Evolutionary conservation across 1,140 invertebrate species (phyloP), one percentile per base, ranked within the genome.

Genomic region (Sogatella furcifera): DNA sequence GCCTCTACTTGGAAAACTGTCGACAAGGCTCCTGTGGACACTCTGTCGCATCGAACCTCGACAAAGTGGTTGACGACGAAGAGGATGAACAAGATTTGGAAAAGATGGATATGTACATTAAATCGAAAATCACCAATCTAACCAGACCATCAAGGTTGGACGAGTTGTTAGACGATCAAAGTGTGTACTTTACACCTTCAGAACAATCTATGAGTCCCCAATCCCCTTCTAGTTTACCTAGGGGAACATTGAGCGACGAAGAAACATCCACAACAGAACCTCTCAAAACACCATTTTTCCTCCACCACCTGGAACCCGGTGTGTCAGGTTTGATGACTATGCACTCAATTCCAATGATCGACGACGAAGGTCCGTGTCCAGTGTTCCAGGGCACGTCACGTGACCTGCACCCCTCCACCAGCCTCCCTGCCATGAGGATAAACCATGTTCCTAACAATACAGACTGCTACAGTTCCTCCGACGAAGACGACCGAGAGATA

Each of bases 1-100:
- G 83, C 68, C 76, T 94, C 9, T 90, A 97, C 73, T 87, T 96
- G 64, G 93, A 96, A 72, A 95, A 94, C 71, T 94, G 92, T 69
- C 84, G 90, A 42, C 89, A 85, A 62, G 91, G 92, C 10, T 88
- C 87, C 0, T 92, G 90, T 73, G 84, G 88, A 0, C 76, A 85
- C 14, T 85, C 85, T 58, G 34, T 38, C 5, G 90, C 92, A 68
- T 90, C 88, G 1, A 78, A 82, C 59, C 78, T 84, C 5, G 59
- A 62, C n/a, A 8, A 17, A 5, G 14, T 41, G 28, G 55, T 10
- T 1, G 42, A 6, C 5, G 46, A 31, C 38, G 57, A 31, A 41
- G 42, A 15, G 46, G 57, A 59, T 1, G 46, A 52, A 14, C 9
- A 58, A 17, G 64, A 65, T 34, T 69, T 81, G 2, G 77, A 79